Evolutionary conservation across 2,888 invertebrate genomes (phyloP).

Genomic region (Caenorhabditis japonica): DNA sequence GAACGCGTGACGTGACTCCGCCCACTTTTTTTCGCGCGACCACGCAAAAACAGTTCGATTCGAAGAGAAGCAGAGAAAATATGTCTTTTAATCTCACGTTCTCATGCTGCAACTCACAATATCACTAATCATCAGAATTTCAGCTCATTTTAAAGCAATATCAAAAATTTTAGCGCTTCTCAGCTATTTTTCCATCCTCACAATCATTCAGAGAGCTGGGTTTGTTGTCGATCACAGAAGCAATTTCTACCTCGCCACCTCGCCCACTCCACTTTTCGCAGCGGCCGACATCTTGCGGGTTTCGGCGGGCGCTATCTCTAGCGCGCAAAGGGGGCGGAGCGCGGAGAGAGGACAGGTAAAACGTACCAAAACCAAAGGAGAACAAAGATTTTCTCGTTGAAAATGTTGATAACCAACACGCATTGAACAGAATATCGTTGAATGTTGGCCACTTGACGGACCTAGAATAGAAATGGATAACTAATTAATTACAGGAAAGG

Average conservation of each 20-base stretch:
- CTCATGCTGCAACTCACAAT: no score
- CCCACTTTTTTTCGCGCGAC: no score
- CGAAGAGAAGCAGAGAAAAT: no score
- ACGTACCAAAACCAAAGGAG: conserved; percentile 74
- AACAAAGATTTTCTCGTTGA: conserved; percentile 77
- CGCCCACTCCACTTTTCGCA: background rate
- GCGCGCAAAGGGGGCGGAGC: conserved; percentile 33
- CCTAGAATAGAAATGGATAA: no score
- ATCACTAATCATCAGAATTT: no score
- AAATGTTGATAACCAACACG: conserved; percentile 77
- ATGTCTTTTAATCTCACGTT: no score
- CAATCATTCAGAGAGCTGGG: conserved; percentile 59
- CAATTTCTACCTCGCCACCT: background rate
- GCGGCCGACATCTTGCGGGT: conserved; percentile 47
- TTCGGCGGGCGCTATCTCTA: conserved; percentile 26
- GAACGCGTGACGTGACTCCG: no score
- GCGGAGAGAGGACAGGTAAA: background rate
- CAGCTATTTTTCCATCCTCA: conserved; percentile 55
- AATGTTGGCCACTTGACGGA: conserved; percentile 76
- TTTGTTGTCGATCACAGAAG: conserved; percentile 59
- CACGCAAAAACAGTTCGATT: no score
- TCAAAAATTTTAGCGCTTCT: conserved; percentile 40
- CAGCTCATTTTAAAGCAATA: no score
- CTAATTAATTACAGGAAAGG: no score
- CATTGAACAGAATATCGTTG: conserved; percentile 77